These are phyloP conservation scores for Smutsia temminckii DNA, from an alignment of 2,797 vertebrate genomes.

Conservation along the genomic window DNA sequence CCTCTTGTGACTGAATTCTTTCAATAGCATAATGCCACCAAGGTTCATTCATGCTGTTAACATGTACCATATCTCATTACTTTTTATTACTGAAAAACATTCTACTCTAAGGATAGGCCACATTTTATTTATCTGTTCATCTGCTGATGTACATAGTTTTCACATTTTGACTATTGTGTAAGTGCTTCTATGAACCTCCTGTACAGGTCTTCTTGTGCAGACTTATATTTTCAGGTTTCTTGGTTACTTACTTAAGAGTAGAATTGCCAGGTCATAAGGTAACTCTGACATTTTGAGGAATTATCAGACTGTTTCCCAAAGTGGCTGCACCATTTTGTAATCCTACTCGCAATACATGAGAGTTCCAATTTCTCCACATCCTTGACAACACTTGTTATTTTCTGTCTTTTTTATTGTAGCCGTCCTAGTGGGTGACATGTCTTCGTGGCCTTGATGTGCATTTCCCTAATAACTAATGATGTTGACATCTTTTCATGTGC, in stretches of 20 bases:
- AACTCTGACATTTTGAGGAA: not conserved
- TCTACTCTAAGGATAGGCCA: not conserved
- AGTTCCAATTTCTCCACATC: not conserved
- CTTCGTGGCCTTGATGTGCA: not conserved
- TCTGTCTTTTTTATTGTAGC: not conserved
- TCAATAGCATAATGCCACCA: not conserved
- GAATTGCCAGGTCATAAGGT: not conserved
- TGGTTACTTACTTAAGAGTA: not conserved
- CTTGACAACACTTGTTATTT: not conserved
- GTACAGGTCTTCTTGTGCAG: not conserved
- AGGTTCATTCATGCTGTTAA: not conserved
- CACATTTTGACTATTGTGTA: not conserved
- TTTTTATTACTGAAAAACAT: slow-evolving; percentile 17
- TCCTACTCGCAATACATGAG: not conserved
- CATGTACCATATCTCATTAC: not conserved
- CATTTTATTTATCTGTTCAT: not conserved
- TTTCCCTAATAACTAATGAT: not conserved
- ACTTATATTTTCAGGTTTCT: not conserved
- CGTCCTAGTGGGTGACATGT: not conserved
- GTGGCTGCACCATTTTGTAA: not conserved
- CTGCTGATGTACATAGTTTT: not conserved
- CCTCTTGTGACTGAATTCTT: not conserved
- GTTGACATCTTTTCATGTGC: not conserved
- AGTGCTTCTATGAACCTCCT: not conserved
- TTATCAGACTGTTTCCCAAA: not conserved